These are phyloP conservation scores for Anisognathus igniventris DNA, from an alignment of 2,797 vertebrate species.

Conservation along the genomic window DNA sequence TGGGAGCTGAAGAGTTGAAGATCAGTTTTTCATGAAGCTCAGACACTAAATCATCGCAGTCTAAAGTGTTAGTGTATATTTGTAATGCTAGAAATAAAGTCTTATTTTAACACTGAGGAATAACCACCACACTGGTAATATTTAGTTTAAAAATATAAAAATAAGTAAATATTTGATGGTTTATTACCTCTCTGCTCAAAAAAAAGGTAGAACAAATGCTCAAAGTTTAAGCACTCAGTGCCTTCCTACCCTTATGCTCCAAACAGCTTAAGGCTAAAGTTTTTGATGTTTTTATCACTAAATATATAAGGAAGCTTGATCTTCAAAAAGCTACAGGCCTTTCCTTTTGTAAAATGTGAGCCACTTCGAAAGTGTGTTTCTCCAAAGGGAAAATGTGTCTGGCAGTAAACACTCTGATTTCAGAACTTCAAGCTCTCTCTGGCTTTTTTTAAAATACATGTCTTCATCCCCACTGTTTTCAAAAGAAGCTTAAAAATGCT, in stretches of 20 bases:
- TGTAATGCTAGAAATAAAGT: not conserved
- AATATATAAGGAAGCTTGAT: not conserved
- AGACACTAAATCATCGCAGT: not conserved
- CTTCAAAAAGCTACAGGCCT: not conserved
- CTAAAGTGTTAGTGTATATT: not conserved
- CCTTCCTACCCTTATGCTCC: not conserved
- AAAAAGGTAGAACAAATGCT: not conserved
- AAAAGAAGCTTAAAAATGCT: not conserved
- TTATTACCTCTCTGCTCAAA: not conserved
- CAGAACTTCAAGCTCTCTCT: not conserved
- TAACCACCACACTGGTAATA: not conserved
- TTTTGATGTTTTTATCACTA: not conserved
- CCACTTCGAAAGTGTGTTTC: not conserved
- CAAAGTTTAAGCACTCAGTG: not conserved
- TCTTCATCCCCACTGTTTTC: not conserved
- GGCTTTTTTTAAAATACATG: not conserved
- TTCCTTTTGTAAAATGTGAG: not conserved
- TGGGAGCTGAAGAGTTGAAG: not conserved
- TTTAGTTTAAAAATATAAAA: conserved; percentile 10
- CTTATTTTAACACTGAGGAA: not conserved
- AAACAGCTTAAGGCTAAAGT: not conserved
- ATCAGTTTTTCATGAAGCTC: not conserved
- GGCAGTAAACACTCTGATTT: not conserved
- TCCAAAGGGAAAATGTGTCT: not conserved
- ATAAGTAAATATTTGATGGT: not conserved